Conservation (phyloP, 2,797 vertebrate genomes). For the Sebastes iracundus region DNA sequence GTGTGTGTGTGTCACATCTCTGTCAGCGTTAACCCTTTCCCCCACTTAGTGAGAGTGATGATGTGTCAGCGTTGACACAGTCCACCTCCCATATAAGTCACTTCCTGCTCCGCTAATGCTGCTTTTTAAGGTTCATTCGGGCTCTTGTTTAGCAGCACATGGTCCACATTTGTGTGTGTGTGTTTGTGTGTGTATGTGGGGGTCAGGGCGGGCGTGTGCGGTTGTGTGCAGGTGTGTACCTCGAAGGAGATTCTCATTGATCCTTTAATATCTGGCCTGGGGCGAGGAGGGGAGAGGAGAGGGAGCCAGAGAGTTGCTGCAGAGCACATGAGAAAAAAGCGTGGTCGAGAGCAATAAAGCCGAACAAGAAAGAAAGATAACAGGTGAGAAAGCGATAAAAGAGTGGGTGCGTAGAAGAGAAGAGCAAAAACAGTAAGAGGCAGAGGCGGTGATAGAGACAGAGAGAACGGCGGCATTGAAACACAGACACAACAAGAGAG, state of each 20-base stretch:
- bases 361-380: conserved; percentile 47
- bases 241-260: conserved; percentile 79
- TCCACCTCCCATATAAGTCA: conserved; percentile 33
- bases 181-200: conserved; percentile 27
- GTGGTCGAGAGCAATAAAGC: conserved; percentile 41
- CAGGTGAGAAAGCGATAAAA: conserved; percentile 56
- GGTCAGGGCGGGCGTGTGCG: conserved; percentile 34
- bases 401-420: conserved; percentile 18
- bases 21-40: conserved; percentile 63
- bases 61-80: conserved; percentile 49
- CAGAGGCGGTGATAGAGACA: conserved; percentile 33
- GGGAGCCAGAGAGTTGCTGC: conserved; percentile 38
- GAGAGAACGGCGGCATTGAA: conserved; percentile 15
- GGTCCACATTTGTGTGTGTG: conserved; percentile 26
- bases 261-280: conserved; percentile 79
- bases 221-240: conserved; percentile 81
- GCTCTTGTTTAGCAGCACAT: conserved; percentile 17
- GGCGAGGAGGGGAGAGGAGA: conserved; percentile 34
- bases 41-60: conserved; percentile 33
- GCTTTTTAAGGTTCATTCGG: conserved; percentile 18
- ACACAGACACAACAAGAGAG: conserved; percentile 69
- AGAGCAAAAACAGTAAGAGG: conserved; percentile 31
- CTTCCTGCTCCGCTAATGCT: conserved; percentile 56
- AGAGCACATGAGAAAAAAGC: conserved; percentile 60
- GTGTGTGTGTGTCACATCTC: conserved; percentile 52